Evolutionary conservation across 2,797 vertebrate genomes (phyloP).

Genomic region (Neosilurus hyrtlii): DNA sequence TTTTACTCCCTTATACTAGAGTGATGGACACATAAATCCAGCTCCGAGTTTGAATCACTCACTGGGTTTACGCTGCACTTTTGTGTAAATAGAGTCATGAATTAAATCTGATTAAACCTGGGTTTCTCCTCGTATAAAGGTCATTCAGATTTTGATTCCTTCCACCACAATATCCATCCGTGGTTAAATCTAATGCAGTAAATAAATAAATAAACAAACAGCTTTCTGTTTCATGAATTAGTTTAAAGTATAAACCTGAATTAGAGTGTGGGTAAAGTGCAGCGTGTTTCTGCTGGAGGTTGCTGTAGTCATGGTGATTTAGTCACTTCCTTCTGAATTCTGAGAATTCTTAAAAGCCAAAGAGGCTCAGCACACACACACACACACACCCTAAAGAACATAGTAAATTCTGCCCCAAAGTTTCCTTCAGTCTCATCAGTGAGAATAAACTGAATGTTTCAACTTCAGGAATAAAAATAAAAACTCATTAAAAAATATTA

Average conservation of each 20-base stretch:
- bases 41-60: not conserved
- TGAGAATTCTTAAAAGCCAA: conserved; percentile 2
- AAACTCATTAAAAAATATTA: not conserved
- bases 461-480: not conserved
- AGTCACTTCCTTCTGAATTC: conserved; percentile 20
- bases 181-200: too few species aligned
- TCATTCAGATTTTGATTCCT: too few species aligned
- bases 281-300: not conserved
- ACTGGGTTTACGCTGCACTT: too few species aligned
- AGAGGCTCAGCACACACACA: conserved; percentile 17
- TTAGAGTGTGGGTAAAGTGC: too few species aligned
- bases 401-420: not conserved
- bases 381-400: not conserved
- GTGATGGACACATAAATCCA: too few species aligned
- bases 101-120: not conserved
- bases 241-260: too few species aligned
- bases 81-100: too few species aligned
- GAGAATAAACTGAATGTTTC: not conserved
- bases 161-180: too few species aligned
- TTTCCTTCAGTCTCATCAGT: not conserved
- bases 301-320: conserved; percentile 20
- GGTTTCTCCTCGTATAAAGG: too few species aligned
- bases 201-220: too few species aligned
- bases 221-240: too few species aligned
- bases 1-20: too few species aligned